Conservation (phyloP, 2,113 vertebrate species). For the Lamprologus speciosus region DNA sequence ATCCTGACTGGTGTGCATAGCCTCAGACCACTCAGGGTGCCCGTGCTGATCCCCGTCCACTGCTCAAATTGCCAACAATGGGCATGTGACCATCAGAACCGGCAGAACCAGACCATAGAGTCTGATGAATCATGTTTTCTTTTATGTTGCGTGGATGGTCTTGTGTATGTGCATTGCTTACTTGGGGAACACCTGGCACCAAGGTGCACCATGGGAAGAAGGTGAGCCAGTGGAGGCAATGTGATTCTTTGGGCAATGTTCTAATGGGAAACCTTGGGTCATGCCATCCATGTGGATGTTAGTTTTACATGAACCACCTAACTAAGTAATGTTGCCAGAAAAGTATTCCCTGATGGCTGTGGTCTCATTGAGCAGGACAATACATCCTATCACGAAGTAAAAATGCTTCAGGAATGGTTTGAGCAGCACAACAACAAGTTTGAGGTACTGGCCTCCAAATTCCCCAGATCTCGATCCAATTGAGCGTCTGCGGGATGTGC, state of each 20-base stretch:
- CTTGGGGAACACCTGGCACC: neutral
- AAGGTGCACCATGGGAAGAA: neutral
- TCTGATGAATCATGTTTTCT: neutral
- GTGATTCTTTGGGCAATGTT: neutral
- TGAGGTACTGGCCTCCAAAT: neutral
- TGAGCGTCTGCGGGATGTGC: accelerated
- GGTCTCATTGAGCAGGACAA: neutral
- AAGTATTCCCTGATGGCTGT: neutral
- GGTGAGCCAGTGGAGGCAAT: neutral
- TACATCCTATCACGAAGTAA: accelerated
- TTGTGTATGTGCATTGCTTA: neutral
- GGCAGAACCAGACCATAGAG: accelerated
- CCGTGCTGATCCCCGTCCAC: accelerated
- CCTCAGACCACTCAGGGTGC: neutral
- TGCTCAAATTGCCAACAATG: neutral
- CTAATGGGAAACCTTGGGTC: neutral
- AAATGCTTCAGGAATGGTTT: neutral
- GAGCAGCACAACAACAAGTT: neutral
- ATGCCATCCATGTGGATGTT: neutral
- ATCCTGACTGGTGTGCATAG: accelerated
- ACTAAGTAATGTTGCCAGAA: neutral
- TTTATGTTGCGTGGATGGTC: neutral
- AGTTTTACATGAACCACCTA: neutral
- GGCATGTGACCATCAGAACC: neutral
- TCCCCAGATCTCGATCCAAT: neutral